Evolutionary conservation across 2,888 invertebrate genomes (phyloP).

Genomic region (Metallyticus violacea): DNA sequence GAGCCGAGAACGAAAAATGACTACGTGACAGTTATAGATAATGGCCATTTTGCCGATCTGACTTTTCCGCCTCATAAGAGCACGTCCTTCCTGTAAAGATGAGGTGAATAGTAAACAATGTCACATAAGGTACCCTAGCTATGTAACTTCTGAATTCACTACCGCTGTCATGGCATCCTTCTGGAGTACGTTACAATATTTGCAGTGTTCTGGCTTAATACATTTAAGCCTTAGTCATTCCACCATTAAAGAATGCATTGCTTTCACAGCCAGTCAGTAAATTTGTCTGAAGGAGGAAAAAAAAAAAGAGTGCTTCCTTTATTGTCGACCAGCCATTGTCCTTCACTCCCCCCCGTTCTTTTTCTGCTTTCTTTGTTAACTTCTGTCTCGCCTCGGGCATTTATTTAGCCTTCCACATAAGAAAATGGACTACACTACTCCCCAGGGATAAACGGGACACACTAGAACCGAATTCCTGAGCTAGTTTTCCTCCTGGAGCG

Average conservation of each 20-base stretch:
- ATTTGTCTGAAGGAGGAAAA: not conserved
- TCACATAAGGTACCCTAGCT: not conserved
- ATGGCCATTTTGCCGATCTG: not conserved
- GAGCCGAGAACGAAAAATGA: not conserved
- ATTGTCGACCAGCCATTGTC: not conserved
- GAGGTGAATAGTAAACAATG: not conserved
- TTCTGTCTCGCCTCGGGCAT: not conserved
- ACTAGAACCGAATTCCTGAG: not conserved
- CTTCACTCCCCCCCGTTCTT: not conserved
- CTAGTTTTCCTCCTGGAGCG: not conserved
- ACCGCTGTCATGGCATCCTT: no score
- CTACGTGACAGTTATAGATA: not conserved
- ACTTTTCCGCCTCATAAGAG: not conserved
- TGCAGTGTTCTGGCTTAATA: no score
- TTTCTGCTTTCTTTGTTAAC: not conserved
- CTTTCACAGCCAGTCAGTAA: no score
- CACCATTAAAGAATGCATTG: no score
- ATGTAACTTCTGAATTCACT: no score
- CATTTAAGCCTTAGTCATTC: no score
- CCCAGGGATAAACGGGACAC: not conserved
- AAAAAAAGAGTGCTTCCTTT: not conserved
- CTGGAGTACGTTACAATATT: no score
- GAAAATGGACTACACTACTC: not conserved
- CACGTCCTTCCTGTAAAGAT: not conserved
- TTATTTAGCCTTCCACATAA: not conserved